Evolutionary conservation across 2,888 invertebrate species (phyloP), one percentile per base, ranked within the genome.

Genomic region (Seira musarum): DNA sequence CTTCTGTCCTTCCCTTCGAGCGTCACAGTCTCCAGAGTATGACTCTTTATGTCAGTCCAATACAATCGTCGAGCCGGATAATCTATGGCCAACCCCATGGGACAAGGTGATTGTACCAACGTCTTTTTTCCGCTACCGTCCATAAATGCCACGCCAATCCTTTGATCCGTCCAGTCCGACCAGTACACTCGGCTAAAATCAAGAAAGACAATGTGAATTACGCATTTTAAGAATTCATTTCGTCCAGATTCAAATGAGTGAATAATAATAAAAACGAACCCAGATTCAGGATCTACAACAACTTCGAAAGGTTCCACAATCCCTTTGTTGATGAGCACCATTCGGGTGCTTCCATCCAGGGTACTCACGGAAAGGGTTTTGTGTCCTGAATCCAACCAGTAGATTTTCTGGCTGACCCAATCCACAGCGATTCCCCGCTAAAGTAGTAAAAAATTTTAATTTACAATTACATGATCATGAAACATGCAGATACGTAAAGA

Each of bases 31-130:
- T 94, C 94, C 77, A 96, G 91, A 21, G 92, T 91, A 85, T 92
- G 91, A 85, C 92, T 91, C 88, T 95, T 94, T n/a, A 93, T 92
- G 90, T 96, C 96, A 13, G 94, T 92, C 94, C 95, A 95, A 90
- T 96, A 96, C 2, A 96, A 89, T 5, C 96, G 90, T n/a, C 90
- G 90, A 0, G 93, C 93, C 0, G 94, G 92, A 88, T 92, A 91
- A 89, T 94, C 94, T 73, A 96, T 91, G 3, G 95, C 93, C 64
- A 96, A 90, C 85, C 95, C 94, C 2, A 92, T 91, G 0, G 94
- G 94, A 91, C 94, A 94, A 15, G 93, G 91, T 81, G 93, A 90
- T 53, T 88, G 89, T 69, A 93, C 91, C 53, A 95, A 89, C 77
- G 90, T 89, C 85, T 90, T 90, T 83, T 91, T 89, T 19, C 90